Conservation (phyloP, 2,797 vertebrate species). For the Peromyscus eremicus region DNA sequence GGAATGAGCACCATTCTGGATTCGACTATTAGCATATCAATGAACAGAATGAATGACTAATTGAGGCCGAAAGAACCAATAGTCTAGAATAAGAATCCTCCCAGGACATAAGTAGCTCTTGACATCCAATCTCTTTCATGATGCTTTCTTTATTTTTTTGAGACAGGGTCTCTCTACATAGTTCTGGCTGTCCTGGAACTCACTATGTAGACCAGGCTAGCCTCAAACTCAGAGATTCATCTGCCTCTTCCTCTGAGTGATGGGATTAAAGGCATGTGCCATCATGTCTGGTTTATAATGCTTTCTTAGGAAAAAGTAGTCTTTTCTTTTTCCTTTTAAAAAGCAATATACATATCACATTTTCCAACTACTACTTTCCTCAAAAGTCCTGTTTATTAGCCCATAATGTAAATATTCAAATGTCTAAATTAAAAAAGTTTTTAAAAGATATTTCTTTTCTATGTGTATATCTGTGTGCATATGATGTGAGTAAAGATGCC, state of each 20-base stretch:
- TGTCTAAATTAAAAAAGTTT: not conserved
- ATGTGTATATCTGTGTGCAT: not conserved
- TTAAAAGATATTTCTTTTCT: not conserved
- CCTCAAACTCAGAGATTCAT: not conserved
- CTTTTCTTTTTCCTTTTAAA: not conserved
- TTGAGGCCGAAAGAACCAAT: not conserved
- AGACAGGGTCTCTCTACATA: not conserved
- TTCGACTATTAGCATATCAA: not conserved
- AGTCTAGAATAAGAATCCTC: not conserved
- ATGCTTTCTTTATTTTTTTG: not conserved
- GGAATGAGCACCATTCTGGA: not conserved
- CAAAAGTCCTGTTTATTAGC: not conserved
- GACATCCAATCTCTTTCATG: not conserved
- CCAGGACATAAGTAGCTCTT: not conserved
- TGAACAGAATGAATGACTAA: not conserved
- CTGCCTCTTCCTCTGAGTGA: not conserved
- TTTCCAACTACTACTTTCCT: not conserved
- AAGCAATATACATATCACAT: slow-evolving; percentile 8
- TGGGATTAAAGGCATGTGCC: not conserved
- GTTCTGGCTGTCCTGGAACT: not conserved
- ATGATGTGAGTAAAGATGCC: not conserved
- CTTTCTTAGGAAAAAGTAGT: not conserved
- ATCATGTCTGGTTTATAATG: not conserved
- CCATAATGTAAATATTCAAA: not conserved
- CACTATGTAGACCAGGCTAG: not conserved